Base-by-base conservation (phyloP, 2,888 invertebrate species). In the Ophion ventricosus region DNA sequence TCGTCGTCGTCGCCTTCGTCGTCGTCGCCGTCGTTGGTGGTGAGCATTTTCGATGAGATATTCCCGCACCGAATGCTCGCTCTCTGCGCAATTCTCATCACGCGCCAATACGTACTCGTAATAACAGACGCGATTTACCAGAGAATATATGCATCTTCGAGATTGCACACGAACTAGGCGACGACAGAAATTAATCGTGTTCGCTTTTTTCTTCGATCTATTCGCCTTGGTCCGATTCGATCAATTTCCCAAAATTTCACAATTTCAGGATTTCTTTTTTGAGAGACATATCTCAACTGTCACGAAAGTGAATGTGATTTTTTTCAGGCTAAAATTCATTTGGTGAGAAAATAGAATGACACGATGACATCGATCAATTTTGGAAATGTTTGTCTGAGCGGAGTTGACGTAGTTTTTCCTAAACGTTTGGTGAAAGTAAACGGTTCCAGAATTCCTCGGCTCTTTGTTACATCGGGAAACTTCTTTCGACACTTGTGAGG, bases 41-140 rank as follows among this genome's bases (percentile, higher is more conserved):
- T 61, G 64, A 77, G 64, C 43, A 77, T 81, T 84, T 84, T 84
- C 84, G 78, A 81, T 81, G 81, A 81, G 81, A 81, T 81, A 84
- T 84, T 84, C 70, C 81, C 74, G 77, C 59, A 74, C 69, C 23
- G 29, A 70, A 20, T 26, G n/a, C n/a, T n/a, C n/a, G n/a, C 63
- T 11, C 81, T 57, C 57, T 81, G 81, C 78, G 72, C 64, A 81
- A 81, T 78, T 59, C 74, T 40, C 79, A 72, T 72, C 61, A 70
- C 84, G 74, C 81, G 84, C 80, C 70, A 79, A 81, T 84, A 75
- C 67, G 59, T 43, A 76, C 35, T 23, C 35, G 25, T 20, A 57
- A 57, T 57, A 57, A 57, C 57, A 10, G 20, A 7, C 10, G 10
- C 23, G 69, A 80, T 84, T 80, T 70, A 63, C 49, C 56, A 43